Evolutionary conservation across 2,888 invertebrate genomes (phyloP).

Genomic region (Litoditis marina): DNA sequence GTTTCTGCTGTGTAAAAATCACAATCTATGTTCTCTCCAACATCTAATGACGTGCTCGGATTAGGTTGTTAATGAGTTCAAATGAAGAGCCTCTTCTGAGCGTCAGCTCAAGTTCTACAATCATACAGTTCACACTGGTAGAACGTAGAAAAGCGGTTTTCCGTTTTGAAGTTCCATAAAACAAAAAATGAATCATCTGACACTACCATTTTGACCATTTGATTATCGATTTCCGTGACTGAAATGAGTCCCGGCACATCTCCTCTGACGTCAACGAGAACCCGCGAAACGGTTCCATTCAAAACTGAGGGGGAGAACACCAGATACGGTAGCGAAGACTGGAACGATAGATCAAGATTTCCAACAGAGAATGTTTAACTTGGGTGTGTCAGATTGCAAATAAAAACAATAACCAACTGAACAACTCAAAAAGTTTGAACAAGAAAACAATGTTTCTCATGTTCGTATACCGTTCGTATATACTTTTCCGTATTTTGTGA

Average conservation of each 20-base stretch:
- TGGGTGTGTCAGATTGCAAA: neutral
- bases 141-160: neutral
- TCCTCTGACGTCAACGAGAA: constrained; percentile 13
- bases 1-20: too few relatives aligned
- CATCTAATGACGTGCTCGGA: too few relatives aligned
- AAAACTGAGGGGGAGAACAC: constrained; percentile 6
- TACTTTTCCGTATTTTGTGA: too few relatives aligned
- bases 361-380: neutral
- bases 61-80: too few relatives aligned
- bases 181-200: neutral
- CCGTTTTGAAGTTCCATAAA: neutral
- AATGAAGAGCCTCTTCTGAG: too few relatives aligned
- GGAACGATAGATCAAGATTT: neutral
- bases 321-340: constrained; percentile 2
- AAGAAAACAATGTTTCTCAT: too few relatives aligned
- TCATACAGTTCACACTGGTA: neutral
- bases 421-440: too few relatives aligned
- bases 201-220: neutral
- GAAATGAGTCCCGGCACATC: constrained; percentile 7
- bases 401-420: too few relatives aligned
- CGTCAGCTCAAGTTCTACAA: too few relatives aligned
- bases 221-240: neutral
- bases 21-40: too few relatives aligned
- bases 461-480: neutral
- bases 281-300: neutral